Evolutionary conservation across 2,113 vertebrate genomes (phyloP), one percentile per base, ranked within the genome.

Genomic region (Perca schrenkii): DNA sequence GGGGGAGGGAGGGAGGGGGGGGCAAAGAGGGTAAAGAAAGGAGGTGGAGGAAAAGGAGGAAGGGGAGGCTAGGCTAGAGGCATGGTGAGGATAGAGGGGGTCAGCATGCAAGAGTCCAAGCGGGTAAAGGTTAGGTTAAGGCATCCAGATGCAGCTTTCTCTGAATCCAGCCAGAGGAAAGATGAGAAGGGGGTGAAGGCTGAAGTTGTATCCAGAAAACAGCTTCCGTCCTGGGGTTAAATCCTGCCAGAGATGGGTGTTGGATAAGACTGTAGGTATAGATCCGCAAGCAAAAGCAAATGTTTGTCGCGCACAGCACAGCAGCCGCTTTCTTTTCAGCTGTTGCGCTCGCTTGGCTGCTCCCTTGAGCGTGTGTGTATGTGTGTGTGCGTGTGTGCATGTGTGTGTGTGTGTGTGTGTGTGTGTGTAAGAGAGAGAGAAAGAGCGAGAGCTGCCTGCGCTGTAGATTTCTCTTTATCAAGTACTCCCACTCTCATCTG

Each of bases 401-500:
- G 82, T 67, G 21, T 31, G 54, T 15, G 67, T 15, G 54, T 49
- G 66, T 34, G 77, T 71, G 47, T 86, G 71, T 66, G 76, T 61
- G 74, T 52, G 89, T 65, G 67, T 57, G 65, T 63, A 63, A 70
- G 91, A 93, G 80, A 66, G 80, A 85, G 73, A 83, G 54, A 74
- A 60, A 80, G 89, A 86, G 86, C 57, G 83, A 90, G 85, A 89
- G 93, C 95, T 95, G 96, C 96, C 94, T 96, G 96, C 93, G 92
- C 87, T 91, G 96, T 96, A 96, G 96, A 95, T 96, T 97, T 97
- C 97, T 97, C 96, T 97, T 97, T 97, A 98, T 98, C 96, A 97
- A 98, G 95, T 97, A 97, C 98, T 98, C 98, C 98, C 97, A 97
- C 98, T 97, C 97, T 97, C 97, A 99, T 98, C 97, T 98, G 97